These are phyloP conservation scores for Ips typographus DNA, from an alignment of 1,140 invertebrate species.

Conservation along the genomic window DNA sequence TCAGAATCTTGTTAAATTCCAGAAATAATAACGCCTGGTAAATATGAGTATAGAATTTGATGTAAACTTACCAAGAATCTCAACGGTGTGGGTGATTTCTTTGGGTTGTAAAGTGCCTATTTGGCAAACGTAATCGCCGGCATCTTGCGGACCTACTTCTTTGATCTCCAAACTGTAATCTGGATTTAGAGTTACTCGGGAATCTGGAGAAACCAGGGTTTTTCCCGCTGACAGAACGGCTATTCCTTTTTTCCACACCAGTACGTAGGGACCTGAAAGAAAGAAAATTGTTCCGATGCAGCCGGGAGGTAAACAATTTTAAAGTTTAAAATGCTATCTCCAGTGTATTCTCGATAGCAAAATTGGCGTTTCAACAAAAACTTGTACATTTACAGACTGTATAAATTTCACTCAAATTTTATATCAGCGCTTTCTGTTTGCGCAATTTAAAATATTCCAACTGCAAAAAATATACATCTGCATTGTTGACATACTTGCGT, in stretches of 20 bases:
- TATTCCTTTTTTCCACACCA: slow-evolving; percentile 61
- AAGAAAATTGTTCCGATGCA: slow-evolving; percentile 9
- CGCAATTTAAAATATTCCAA: no score
- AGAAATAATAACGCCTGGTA: no score
- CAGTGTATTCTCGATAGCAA: no score
- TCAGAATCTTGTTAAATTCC: no score
- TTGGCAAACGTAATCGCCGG: slow-evolving; percentile 64
- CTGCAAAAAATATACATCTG: no score
- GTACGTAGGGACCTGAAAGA: slow-evolving; percentile 55
- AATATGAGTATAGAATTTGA: no score
- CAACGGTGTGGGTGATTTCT: slow-evolving; percentile 61
- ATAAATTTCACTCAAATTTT: no score
- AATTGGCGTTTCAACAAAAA: neutral
- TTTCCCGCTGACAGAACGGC: slow-evolving; percentile 61
- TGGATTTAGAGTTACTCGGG: slow-evolving; percentile 56
- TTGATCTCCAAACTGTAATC: slow-evolving; percentile 61
- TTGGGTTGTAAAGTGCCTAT: slow-evolving; percentile 60
- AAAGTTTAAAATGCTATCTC: no score
- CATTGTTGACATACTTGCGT: no score
- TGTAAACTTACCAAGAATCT: slow-evolving; percentile 58
- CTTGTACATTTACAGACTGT: no score
- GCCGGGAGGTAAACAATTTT: no score
- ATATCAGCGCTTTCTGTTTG: no score
- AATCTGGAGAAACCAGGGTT: slow-evolving; percentile 61
- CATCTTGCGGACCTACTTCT: slow-evolving; percentile 59